Conservation (phyloP, 2,888 invertebrate genomes). For the Epiblema foenella region DNA sequence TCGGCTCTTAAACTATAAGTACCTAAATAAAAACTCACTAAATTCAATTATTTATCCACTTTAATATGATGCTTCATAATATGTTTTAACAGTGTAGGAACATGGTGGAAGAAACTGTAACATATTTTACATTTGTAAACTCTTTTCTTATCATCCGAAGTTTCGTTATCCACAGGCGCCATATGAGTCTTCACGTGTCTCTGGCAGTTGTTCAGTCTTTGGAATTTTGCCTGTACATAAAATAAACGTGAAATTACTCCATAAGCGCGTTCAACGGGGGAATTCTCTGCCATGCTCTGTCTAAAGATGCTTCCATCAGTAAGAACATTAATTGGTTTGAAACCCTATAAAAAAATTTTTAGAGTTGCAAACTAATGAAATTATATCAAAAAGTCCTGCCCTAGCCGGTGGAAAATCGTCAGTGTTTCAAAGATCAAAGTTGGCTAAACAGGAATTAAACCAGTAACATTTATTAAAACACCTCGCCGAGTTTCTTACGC, state of each 20-base stretch:
- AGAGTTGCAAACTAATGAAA: no score
- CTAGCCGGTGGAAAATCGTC: background rate
- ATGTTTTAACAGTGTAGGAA: constrained; percentile 72
- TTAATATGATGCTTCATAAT: constrained; percentile 72
- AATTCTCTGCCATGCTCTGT: no score
- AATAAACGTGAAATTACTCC: constrained; percentile 24
- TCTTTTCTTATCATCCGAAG: constrained; percentile 44
- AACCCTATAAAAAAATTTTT: no score
- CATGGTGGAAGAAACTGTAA: constrained; percentile 65
- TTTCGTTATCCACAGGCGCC: constrained; percentile 40
- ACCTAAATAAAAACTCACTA: background rate
- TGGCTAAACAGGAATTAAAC: background rate
- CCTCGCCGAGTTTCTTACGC: no score
- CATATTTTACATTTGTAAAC: constrained; percentile 75
- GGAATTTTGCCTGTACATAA: constrained; percentile 65
- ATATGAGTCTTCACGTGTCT: constrained; percentile 68
- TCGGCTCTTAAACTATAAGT: no score
- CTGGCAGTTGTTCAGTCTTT: constrained; percentile 61
- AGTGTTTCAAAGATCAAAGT: background rate
- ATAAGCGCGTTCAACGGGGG: background rate
- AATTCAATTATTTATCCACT: constrained; percentile 40
- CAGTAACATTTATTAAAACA: no score
- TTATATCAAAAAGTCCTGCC: background rate
- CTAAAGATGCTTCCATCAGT: no score
- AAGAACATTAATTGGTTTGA: no score